A percentile compares a stretch with the other conserved stretches of the same genome.
phyloP scores from a whole-genome alignment of 2,888 invertebrate species.

The Colostygia pectinataria region DNA sequence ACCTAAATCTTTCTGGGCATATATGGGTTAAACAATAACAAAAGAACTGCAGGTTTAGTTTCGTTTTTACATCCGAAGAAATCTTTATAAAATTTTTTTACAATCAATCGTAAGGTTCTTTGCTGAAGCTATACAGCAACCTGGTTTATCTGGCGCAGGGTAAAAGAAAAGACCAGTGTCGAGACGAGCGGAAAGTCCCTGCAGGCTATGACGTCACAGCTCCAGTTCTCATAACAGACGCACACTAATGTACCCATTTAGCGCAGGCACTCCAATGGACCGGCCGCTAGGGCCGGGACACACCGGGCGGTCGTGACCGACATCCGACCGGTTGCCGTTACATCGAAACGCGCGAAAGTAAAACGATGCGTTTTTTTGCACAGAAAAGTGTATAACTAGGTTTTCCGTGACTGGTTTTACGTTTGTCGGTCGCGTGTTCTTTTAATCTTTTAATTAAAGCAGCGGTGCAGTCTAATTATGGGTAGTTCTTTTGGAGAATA shows the following conservation, averaged over 20 bases:
- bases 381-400: slow-evolving; percentile 21
- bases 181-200: slow-evolving; percentile 16
- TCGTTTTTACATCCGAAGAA: too few relatives aligned
- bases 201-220: slow-evolving; percentile 47
- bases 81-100: too few relatives aligned
- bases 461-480: slow-evolving; percentile 7
- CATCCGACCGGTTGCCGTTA: slow-evolving; percentile 37
- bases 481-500: neutral
- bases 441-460: slow-evolving; percentile 12
- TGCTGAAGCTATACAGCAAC: too few relatives aligned
- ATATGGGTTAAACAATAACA: too few relatives aligned
- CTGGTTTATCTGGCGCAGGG: too few relatives aligned
- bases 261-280: slow-evolving; percentile 33
- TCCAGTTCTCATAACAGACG: slow-evolving; percentile 41
- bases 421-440: slow-evolving; percentile 20
- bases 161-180: neutral
- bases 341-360: slow-evolving; percentile 36
- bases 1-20: too few relatives aligned
- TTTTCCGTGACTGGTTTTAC: slow-evolving; percentile 24
- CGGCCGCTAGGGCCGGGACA: slow-evolving; percentile 41
- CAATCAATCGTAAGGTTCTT: too few relatives aligned
- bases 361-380: slow-evolving; percentile 29
- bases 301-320: slow-evolving; percentile 42
- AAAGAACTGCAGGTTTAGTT: too few relatives aligned
- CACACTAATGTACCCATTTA: slow-evolving; percentile 54